Evolutionary conservation across 1,140 invertebrate genomes (phyloP).

Genomic region (Nautilus pompilius): DNA sequence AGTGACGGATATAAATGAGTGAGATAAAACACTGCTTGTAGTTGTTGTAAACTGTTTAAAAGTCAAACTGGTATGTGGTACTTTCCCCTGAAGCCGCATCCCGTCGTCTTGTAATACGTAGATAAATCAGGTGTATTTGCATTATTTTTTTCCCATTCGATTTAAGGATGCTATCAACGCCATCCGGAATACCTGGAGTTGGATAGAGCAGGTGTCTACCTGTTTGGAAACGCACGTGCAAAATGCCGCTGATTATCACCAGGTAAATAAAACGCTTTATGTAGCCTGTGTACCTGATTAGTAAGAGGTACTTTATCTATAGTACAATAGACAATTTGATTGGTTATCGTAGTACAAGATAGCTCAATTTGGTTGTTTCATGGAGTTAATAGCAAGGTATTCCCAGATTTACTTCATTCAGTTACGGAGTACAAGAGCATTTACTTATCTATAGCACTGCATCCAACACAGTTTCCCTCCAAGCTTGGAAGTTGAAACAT

Average conservation of each 20-base stretch:
- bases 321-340: neutral
- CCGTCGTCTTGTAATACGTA: too few relatives aligned
- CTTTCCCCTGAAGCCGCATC: too few relatives aligned
- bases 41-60: neutral
- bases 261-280: constrained; percentile 20
- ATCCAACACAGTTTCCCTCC: too few relatives aligned
- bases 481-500: too few relatives aligned
- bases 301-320: neutral
- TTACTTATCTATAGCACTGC: too few relatives aligned
- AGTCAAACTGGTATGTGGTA: neutral
- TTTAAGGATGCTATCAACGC: constrained; percentile 32
- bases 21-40: constrained; percentile 16
- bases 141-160: neutral
- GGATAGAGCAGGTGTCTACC: constrained; percentile 30
- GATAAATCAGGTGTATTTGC: too few relatives aligned
- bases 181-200: constrained; percentile 35
- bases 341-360: neutral
- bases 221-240: constrained; percentile 38
- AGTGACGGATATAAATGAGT: neutral
- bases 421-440: neutral
- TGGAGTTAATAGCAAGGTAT: neutral
- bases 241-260: constrained; percentile 42
- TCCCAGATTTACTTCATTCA: neutral
- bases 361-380: neutral
- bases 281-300: neutral